Evolutionary conservation across 2,888 invertebrate species (phyloP), one percentile per base, ranked within the genome.

Genomic region (Chrysina gloriosa): DNA sequence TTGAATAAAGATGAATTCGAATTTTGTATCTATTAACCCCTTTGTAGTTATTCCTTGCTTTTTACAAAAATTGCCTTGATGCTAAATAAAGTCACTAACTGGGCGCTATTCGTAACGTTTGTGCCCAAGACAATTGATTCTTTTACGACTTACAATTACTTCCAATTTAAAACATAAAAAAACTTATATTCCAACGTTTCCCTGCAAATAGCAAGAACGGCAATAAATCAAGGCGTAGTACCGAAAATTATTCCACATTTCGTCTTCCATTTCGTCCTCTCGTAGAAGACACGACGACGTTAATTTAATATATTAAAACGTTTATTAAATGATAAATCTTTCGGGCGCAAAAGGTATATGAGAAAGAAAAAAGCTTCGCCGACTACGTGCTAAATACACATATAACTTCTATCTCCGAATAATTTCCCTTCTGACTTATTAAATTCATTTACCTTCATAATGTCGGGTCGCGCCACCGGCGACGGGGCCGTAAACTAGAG

Each of bases 381-480:
- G 56, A 39, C 16, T 50, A 48, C 36, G 50, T 39, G 63, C 54
- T 67, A 50, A 63, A 63, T 56, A 66, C 50, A 25, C 27, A 50
- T 65, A 61, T 63, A 67, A 52, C 39, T 67, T 63, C 52, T 25
- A 50, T 54, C 54, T 23, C 29, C 67, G 42, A 67, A 67, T 63
- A 63, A 58, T 67, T 63, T 63, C 54, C 63, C 67, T 31, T 54
- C 29, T 52, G 67, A 67, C 67, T 67, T 67, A 67, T 67, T 67
- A 67, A 67, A 63, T 54, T 67, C 67, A 67, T 67, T 67, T 67
- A 63, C 52, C 63, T 63, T 39, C 29, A 36, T 63, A 67, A 67
- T 42, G 61, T 36, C 39, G 58, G 19, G 27, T 29, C 45, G 11
- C 48, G 27, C 19, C 25, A 29, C 31, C 11, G 50, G 7, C 23